Base-by-base conservation (phyloP, 2,888 invertebrate genomes). In the Rotaria magnacalcarata region DNA sequence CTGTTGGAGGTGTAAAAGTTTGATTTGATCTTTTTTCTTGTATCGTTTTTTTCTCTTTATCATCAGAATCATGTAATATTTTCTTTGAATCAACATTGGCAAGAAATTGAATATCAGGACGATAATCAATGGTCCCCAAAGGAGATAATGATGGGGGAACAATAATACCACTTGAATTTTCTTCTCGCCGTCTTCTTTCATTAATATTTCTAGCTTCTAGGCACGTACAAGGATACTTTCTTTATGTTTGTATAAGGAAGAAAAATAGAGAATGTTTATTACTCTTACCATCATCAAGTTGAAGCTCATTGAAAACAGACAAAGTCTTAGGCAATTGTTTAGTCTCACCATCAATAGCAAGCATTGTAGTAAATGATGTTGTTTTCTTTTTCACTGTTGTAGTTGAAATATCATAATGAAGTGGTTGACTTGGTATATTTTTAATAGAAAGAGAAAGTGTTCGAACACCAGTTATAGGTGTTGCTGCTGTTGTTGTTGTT, bases 261-360 rank as follows among this genome's bases (percentile, higher is more conserved):
- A 60, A 67, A 27, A 11, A 41, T 19, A 67, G 16, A 34, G 5
- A 67, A 67, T 34, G 34, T 67, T 67, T 67, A 41, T 34, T 34
- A 67, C 4, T 16, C 41, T 34, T 34, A 67, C 41, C 67, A 34
- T 67, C 34, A 67, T 67, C 67, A 67, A 67, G 11, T 67, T 67
- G 67, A 67, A 67, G 67, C 16, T 67, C 67, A 34, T 67, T 67
- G 19, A 67, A 67, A 67, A 67, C 67, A 67, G 67, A 67, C 34
- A 67, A 67, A 41, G 34, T 67, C 16, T 41, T 67, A 4, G 67
- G 67, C 7, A 67, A 41, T 67, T 67, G 67, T 67, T 67, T 67
- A 34, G 67, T 67, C 41, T 67, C 67, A 34, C 67, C 67, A 67
- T 67, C 67, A 34, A 67, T 67, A 19, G 67, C 67, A 19, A 67